phyloP scores from a whole-genome alignment of 2,797 vertebrate genomes.

The Tarsius wallacei region DNA sequence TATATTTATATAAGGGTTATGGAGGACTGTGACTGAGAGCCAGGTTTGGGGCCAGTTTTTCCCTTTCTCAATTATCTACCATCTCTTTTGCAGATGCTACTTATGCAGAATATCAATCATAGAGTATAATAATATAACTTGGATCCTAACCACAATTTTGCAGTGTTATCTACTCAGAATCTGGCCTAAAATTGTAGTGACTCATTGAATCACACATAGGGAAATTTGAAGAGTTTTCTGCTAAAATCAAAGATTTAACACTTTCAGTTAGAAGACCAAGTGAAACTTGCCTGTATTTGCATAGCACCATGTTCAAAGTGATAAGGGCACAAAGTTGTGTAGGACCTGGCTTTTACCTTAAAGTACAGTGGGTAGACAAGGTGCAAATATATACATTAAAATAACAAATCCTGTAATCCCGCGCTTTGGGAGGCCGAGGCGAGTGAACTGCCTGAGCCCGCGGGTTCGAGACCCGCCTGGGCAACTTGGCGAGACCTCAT shows the following conservation, averaged over 20 bases:
- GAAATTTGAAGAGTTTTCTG: constrained; percentile 21
- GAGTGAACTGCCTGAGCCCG: too few species aligned
- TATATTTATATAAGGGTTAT: neutral
- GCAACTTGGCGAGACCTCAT: too few species aligned
- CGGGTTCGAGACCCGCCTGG: too few species aligned
- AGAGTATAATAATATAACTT: constrained; percentile 13
- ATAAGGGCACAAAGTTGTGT: neutral
- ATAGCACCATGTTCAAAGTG: neutral
- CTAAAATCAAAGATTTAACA: constrained; percentile 29
- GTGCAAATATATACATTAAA: constrained; percentile 21
- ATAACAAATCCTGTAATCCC: too few species aligned
- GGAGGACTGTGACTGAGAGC: constrained; percentile 10
- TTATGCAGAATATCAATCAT: constrained; percentile 32
- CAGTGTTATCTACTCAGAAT: constrained; percentile 8
- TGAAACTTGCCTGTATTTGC: neutral
- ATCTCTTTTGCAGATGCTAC: constrained; percentile 41
- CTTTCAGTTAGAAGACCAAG: constrained; percentile 29
- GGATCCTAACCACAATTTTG: constrained; percentile 13
- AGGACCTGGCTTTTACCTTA: constrained; percentile 15
- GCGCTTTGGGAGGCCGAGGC: too few species aligned
- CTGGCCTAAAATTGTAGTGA: constrained; percentile 55
- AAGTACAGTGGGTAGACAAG: constrained; percentile 17
- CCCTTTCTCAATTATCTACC: neutral
- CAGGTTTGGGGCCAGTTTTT: constrained; percentile 48
- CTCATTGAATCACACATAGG: neutral